A percentile compares a stretch with the other conserved stretches of the same genome.
Conservation (phyloP, 2,888 invertebrate genomes). For the Rhopalosiphum nymphaeae region DNA sequence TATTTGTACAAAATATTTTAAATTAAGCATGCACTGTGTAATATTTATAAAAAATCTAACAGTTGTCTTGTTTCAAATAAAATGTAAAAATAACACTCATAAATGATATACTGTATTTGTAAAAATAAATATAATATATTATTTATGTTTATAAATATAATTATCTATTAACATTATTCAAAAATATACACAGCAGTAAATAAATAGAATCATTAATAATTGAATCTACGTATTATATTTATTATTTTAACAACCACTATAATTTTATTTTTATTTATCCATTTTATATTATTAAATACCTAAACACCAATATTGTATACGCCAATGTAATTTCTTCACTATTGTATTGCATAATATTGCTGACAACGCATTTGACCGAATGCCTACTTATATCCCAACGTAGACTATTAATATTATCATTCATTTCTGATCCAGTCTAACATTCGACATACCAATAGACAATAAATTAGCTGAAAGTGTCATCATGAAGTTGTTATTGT, state of each 20-base stretch:
- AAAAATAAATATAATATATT: no score
- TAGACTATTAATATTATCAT: conserved; percentile 12
- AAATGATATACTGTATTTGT: background rate
- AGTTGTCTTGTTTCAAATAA: background rate
- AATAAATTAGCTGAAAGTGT: background rate
- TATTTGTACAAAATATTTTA: background rate
- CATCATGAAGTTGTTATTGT: conserved; percentile 52
- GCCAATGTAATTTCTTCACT: conserved; percentile 31
- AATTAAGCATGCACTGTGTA: background rate
- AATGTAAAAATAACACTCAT: background rate
- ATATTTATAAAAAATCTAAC: background rate
- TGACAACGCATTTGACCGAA: conserved; percentile 38
- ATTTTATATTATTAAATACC: conserved; percentile 11
- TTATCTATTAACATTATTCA: background rate
- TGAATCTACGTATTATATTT: background rate
- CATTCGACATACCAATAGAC: background rate
- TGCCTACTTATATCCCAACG: conserved; percentile 43
- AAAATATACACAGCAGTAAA: background rate
- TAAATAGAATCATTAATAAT: background rate
- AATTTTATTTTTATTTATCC: conserved; percentile 6
- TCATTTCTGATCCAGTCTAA: conserved; percentile 3
- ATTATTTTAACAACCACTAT: background rate
- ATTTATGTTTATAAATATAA: no score
- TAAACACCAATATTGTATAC: conserved; percentile 13
- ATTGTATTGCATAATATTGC: conserved; percentile 43